These are phyloP conservation scores for Nipponia nippon DNA, from an alignment of 2,113 vertebrate species.

Conservation along the genomic window DNA sequence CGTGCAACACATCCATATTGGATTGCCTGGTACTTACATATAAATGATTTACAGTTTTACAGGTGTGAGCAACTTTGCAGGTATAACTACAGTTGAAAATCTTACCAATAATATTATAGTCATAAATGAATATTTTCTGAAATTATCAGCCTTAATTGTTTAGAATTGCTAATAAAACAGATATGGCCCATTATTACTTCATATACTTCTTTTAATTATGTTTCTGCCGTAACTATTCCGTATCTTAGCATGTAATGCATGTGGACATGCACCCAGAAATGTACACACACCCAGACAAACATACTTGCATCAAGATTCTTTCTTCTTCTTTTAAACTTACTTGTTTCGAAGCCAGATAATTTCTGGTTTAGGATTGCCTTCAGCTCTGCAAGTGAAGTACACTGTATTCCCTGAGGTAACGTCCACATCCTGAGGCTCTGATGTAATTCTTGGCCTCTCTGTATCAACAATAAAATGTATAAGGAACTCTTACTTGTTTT, in stretches of 20 bases:
- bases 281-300: not conserved
- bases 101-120: not conserved
- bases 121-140: not conserved
- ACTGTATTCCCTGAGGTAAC: conserved; percentile 96
- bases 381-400: conserved; percentile 96
- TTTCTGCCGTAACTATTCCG: not conserved
- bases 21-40: not conserved
- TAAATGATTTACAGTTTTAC: not conserved
- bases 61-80: not conserved
- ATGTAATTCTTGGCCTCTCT: conserved; percentile 97
- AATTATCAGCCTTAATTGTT: not conserved
- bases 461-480: conserved; percentile 30
- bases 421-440: conserved; percentile 94
- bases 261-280: not conserved
- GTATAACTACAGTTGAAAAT: not conserved
- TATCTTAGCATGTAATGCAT: not conserved
- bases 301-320: not conserved
- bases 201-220: not conserved
- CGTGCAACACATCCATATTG: fast-evolving
- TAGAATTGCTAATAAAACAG: not conserved
- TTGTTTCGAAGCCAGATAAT: conserved; percentile 99
- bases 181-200: not conserved
- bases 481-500: not conserved
- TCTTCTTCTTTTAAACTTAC: conserved; percentile 74
- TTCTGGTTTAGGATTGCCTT: conserved; percentile 98